Base-by-base conservation (phyloP, 1,140 invertebrate species). In the Rhyzopertha dominica region DNA sequence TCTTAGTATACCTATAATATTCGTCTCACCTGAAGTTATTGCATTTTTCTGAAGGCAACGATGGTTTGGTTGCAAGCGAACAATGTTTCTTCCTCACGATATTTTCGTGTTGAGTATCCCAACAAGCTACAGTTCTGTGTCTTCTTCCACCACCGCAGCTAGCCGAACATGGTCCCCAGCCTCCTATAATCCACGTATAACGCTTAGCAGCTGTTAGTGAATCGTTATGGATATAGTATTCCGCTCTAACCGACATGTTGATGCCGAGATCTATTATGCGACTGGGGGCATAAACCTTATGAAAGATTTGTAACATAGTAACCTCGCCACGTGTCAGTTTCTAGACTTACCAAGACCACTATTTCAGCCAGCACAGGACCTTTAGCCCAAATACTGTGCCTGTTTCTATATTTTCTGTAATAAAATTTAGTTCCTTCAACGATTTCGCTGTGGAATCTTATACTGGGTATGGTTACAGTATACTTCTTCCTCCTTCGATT, bases 361-460 rank as follows among this genome's bases (percentile, higher is more conserved):
- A 82, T 62, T 54, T 78, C 75, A 12, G 70, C 67, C 1, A 73
- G 60, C 0, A 77, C 62, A 0, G 79, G 78, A 20, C 82, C 82
- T 25, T 68, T 63, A 0, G 76, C 72, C 50, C 63, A 63, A 14
- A 83, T 61, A 1, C 61, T 68, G 49, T 80, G 74, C 4, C 61
- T 64, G 23, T 71, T 68, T 16, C 65, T 56, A 3, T 57, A 56
- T 30, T 70, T 70, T 22, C 69, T 68, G 50, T 76, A 74, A 49
- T 72, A 68, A 58, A 82, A 79, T 4, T 64, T 65, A 1, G 74
- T 65, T 1, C 75, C 77, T 47, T 73, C 72, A 9, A 74, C 61
- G 5, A 78, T 63, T 41, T 36, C 63, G 49, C 24, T 62, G 34
- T 18, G 48, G 50, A 53, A 51, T 38, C 35, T 65, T 56, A 45